Base-by-base conservation (phyloP, 2,797 vertebrate genomes). In the Micrastur ruficollis region DNA sequence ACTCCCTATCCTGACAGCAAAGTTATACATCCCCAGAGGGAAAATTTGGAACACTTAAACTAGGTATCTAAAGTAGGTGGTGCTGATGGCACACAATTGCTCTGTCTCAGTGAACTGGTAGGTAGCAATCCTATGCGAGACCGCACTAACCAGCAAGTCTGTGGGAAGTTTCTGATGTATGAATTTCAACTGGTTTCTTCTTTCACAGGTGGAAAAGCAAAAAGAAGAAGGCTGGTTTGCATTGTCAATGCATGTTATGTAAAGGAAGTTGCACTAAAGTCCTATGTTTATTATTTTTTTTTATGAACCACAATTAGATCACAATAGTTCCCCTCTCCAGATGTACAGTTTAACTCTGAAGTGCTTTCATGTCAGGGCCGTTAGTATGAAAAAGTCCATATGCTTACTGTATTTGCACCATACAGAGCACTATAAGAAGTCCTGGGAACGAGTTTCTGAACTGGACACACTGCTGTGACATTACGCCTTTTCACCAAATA, bases 151-250 rank as follows among this genome's bases (percentile, higher is more conserved):
- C 62, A 49, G 70, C 14, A n/a, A 46, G 10, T 42, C 23, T 67
- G 5, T 29, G 42, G 59, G 50, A 83, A 81, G 34, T 12, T 11
- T 38, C 6, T 8, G n/a, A 12, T 36, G 3, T 27, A 9, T 36
- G 8, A 44, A 66, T 74, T 75, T 90, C 42, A 89, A 3, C 15
- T 62, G 25, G 2, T 71, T 90, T 79, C 50, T 80, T 91, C 25
- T 83, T 76, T 96, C 63, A 61, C 97, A 99, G 99, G 96, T 85
- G 86, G 98, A 98, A 75, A 98, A 97, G 92, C 97, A 96, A 63
- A 98, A 97, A 74, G 98, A 97, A 97, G 98, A 98, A 52, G 98
- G 99, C 27, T 99, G 99, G 99, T 99, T 99, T 96, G 98, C 99
- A 10, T 95, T 99, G 94, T 98, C 99, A 23, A 92, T 98, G 73